Evolutionary conservation across 2,888 invertebrate species (phyloP).

Genomic region (Scaptomyza cyrtandrae): DNA sequence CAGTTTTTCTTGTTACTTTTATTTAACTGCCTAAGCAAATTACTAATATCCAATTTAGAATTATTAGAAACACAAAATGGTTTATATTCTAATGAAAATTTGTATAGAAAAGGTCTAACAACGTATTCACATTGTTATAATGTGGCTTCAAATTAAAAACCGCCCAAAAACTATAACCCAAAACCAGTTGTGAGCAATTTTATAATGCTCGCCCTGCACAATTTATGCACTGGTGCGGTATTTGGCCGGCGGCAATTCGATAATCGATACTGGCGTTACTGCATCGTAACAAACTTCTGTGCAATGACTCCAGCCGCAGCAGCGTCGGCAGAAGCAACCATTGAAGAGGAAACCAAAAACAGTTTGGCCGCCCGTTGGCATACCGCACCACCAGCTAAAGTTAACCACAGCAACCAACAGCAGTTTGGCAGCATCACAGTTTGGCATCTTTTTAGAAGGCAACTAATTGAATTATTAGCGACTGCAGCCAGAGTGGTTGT

Average conservation of each 20-base stretch:
- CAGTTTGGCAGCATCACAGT: slow-evolving; percentile 41
- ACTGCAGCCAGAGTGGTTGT: slow-evolving; percentile 38
- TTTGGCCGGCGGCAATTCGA: slow-evolving; percentile 66
- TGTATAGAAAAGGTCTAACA: too few relatives aligned
- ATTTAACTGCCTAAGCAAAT: too few relatives aligned
- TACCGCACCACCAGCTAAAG: slow-evolving; percentile 21
- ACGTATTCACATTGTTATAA: neutral
- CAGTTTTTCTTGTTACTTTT: too few relatives aligned
- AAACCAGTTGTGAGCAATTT: slow-evolving; percentile 28
- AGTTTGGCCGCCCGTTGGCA: slow-evolving; percentile 10
- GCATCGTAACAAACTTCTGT: slow-evolving; percentile 55
- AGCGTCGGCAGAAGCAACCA: slow-evolving; percentile 8
- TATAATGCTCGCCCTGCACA: slow-evolving; percentile 22
- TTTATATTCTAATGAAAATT: too few relatives aligned
- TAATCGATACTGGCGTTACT: slow-evolving; percentile 56
- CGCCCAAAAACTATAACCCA: slow-evolving; percentile 7
- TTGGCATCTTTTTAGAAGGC: slow-evolving; percentile 69
- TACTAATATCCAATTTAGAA: too few relatives aligned
- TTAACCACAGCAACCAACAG: slow-evolving; percentile 61
- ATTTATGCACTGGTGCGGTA: slow-evolving; percentile 67
- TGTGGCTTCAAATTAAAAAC: neutral
- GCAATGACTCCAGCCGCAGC: slow-evolving; percentile 5
- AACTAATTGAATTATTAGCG: slow-evolving; percentile 82
- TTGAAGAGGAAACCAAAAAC: slow-evolving; percentile 22
- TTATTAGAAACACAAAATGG: too few relatives aligned